These are phyloP conservation scores for Aquatica leii DNA, from an alignment of 2,888 invertebrate species.

Conservation along the genomic window DNA sequence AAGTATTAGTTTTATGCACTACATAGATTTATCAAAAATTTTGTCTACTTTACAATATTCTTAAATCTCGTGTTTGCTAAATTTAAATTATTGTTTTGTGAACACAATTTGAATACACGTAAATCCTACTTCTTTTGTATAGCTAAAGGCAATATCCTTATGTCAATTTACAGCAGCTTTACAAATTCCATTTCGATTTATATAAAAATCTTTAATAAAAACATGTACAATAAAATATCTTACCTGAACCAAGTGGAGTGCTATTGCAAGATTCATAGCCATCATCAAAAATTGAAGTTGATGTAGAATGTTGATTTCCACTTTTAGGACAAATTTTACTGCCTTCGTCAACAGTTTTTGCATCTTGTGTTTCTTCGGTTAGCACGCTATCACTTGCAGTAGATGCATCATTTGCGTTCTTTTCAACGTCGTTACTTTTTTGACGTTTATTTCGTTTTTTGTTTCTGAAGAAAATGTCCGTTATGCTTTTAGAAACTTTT, in stretches of 20 bases:
- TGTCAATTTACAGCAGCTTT: constrained; percentile 18
- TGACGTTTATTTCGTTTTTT: constrained; percentile 25
- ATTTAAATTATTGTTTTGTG: background rate
- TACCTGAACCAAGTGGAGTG: constrained; percentile 71
- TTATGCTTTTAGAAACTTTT: constrained; percentile 50
- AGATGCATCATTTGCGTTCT: constrained; percentile 16
- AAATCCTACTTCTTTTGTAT: background rate
- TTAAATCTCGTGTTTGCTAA: too few relatives aligned
- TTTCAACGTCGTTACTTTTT: constrained; percentile 13
- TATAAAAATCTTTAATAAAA: constrained; percentile 11
- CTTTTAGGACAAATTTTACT: constrained; percentile 34
- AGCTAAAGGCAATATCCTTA: constrained; percentile 2
- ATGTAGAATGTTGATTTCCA: constrained; percentile 51
- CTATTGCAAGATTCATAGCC: constrained; percentile 74
- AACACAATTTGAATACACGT: background rate
- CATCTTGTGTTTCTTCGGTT: constrained; percentile 36
- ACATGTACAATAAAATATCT: constrained; percentile 31
- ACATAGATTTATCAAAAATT: too few relatives aligned
- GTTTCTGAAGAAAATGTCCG: constrained; percentile 43
- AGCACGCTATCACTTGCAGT: constrained; percentile 31
- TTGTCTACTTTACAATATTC: too few relatives aligned
- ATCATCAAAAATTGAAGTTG: constrained; percentile 65
- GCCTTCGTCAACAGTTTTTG: constrained; percentile 36
- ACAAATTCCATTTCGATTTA: constrained; percentile 14
- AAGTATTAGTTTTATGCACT: too few relatives aligned